phyloP scores from a whole-genome alignment of 2,888 invertebrate genomes.

The Xanthia icteritia region DNA sequence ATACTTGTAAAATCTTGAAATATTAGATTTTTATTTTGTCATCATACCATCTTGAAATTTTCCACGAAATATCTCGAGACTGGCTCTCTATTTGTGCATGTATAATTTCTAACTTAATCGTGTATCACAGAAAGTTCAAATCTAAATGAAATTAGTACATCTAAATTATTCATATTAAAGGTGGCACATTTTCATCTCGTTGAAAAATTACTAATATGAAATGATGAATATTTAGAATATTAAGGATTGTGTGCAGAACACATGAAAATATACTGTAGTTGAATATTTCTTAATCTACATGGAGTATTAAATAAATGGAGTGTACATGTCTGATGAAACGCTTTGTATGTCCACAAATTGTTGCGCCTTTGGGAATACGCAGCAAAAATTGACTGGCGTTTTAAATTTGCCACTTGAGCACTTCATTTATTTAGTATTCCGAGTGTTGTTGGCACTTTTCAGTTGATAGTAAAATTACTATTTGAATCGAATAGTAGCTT shows the following conservation, averaged over 20 bases:
- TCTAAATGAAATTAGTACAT: background rate
- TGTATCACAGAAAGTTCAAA: slow-evolving; percentile 1
- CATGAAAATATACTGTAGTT: slow-evolving; percentile 12
- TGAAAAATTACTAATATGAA: background rate
- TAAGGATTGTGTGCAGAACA: slow-evolving; percentile 17
- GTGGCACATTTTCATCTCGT: slow-evolving; percentile 13
- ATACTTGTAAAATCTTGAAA: background rate
- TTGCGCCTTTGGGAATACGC: background rate
- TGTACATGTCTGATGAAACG: background rate
- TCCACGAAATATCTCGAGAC: background rate
- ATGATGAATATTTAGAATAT: slow-evolving; percentile 2
- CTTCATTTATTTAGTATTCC: slow-evolving; percentile 18
- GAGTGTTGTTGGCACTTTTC: slow-evolving; percentile 5
- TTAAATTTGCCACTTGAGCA: background rate
- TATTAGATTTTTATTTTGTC: background rate
- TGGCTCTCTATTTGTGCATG: slow-evolving; percentile 45
- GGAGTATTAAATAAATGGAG: slow-evolving; percentile 43
- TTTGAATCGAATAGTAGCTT: slow-evolving; percentile 8
- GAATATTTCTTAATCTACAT: background rate
- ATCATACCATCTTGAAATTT: background rate
- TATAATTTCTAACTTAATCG: background rate
- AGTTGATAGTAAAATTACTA: slow-evolving; percentile 27
- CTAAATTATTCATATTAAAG: slow-evolving; percentile 5
- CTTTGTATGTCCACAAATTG: background rate
- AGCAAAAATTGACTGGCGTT: background rate